Percentiles rank a stretch among this genome's conserved stretches.
Evolutionary conservation across 2,113 vertebrate genomes (phyloP).

Genomic region (Pagrus major): DNA sequence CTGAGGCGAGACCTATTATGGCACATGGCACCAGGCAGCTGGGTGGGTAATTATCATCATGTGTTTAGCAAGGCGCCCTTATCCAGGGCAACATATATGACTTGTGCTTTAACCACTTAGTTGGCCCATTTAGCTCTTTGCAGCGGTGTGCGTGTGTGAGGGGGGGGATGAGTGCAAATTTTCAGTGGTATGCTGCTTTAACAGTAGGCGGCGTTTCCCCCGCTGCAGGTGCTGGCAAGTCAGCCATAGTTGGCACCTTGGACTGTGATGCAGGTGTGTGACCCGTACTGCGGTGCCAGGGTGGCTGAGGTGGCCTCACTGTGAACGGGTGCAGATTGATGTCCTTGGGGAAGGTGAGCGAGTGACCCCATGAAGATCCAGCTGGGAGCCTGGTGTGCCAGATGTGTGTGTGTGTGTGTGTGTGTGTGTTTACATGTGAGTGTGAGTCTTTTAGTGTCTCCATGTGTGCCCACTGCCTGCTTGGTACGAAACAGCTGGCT

Average conservation of each 20-base stretch:
- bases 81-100: conserved; percentile 75
- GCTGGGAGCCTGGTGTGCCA: conserved; percentile 68
- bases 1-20: conserved; percentile 82
- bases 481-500: conserved; percentile 83
- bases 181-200: conserved; percentile 20
- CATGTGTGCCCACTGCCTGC: conserved; percentile 79
- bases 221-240: conserved; percentile 47
- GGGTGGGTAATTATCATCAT: conserved; percentile 84
- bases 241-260: conserved; percentile 44
- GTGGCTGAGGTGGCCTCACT: conserved; percentile 39
- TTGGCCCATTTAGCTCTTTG: conserved; percentile 71
- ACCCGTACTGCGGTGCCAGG: conserved; percentile 16
- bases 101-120: conserved; percentile 74
- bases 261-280: conserved; percentile 59
- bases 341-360: conserved; percentile 76
- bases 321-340: conserved; percentile 22
- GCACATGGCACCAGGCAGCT: conserved; percentile 82
- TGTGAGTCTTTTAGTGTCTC: conserved; percentile 63
- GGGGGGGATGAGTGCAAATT: conserved; percentile 20
- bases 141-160: background rate
- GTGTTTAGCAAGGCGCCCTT: conserved; percentile 79
- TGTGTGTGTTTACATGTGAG: conserved; percentile 20
- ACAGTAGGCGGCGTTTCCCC: conserved; percentile 19
- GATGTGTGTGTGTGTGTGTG: conserved; percentile 61
- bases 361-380: conserved; percentile 71